A percentile compares a stretch with the other conserved stretches of the same genome.
These are phyloP conservation scores for Alosa sapidissima DNA, from an alignment of 2,797 vertebrate genomes.

Conservation along the genomic window DNA sequence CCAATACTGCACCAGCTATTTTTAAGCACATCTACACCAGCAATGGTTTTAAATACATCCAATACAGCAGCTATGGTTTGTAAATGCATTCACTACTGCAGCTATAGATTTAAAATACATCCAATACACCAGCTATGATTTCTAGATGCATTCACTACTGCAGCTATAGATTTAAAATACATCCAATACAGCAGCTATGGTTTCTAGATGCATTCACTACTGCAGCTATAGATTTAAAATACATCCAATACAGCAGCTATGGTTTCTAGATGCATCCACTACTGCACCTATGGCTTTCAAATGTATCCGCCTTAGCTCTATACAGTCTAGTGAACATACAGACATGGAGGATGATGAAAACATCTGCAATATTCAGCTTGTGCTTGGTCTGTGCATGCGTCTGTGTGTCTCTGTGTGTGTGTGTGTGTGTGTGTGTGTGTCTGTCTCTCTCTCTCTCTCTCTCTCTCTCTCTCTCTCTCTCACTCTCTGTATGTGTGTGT, in stretches of 20 bases:
- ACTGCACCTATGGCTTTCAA: not conserved
- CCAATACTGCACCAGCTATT: not conserved
- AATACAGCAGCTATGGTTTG: no score
- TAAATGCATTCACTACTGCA: no score
- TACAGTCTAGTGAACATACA: conserved; percentile 6
- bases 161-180: not conserved
- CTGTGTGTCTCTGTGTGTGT: not conserved
- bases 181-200: not conserved
- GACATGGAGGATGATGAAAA: conserved; percentile 36
- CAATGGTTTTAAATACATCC: not conserved
- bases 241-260: not conserved
- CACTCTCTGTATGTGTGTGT: conserved; percentile 27
- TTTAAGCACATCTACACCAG: no score
- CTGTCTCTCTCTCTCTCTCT: not conserved
- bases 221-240: not conserved
- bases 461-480: not conserved
- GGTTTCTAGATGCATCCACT: not conserved
- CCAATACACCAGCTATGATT: no score
- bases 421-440: not conserved
- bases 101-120: no score
- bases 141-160: no score
- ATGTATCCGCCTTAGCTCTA: not conserved
- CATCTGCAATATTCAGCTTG: conserved; percentile 27
- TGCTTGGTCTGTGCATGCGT: conserved; percentile 3
- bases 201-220: not conserved